Evolutionary conservation across 2,113 vertebrate species (phyloP).

Genomic region (Gracilinanus agilis): DNA sequence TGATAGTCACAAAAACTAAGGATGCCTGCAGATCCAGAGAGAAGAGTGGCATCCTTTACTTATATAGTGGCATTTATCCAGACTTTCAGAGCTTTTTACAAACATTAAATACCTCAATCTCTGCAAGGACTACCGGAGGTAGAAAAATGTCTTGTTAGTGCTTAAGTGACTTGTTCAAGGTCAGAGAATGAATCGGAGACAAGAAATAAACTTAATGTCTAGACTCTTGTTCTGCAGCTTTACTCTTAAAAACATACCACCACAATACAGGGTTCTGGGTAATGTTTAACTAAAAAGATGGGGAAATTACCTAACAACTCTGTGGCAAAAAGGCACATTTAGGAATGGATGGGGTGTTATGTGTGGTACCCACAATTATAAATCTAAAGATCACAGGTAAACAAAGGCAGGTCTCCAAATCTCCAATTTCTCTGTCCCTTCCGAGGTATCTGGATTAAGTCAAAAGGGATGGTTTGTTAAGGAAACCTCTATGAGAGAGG

Average conservation of each 20-base stretch:
- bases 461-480: neutral
- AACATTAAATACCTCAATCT: slow-evolving; percentile 54
- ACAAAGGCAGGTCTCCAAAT: neutral
- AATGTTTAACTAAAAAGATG: slow-evolving; percentile 32
- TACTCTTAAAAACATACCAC: neutral
- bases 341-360: neutral
- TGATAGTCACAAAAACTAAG: slow-evolving; percentile 31
- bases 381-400: slow-evolving; percentile 10
- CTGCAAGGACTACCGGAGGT: slow-evolving; percentile 50
- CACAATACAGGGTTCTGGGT: slow-evolving; percentile 8
- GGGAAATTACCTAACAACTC: slow-evolving; percentile 55
- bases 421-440: slow-evolving; percentile 5
- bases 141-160: slow-evolving; percentile 52
- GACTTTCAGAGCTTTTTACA: slow-evolving; percentile 38
- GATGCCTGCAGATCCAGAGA: slow-evolving; percentile 8
- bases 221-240: slow-evolving; percentile 13
- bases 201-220: slow-evolving; percentile 44
- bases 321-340: neutral
- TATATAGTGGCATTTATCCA: neutral
- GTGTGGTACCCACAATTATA: slow-evolving; percentile 27
- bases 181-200: slow-evolving; percentile 58
- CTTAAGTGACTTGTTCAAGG: slow-evolving; percentile 71
- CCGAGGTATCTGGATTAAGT: neutral
- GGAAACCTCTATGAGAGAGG: neutral
- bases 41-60: slow-evolving; percentile 27